Evolutionary conservation across 1,140 invertebrate species (phyloP).

Genomic region (Zaprionus inermis): DNA sequence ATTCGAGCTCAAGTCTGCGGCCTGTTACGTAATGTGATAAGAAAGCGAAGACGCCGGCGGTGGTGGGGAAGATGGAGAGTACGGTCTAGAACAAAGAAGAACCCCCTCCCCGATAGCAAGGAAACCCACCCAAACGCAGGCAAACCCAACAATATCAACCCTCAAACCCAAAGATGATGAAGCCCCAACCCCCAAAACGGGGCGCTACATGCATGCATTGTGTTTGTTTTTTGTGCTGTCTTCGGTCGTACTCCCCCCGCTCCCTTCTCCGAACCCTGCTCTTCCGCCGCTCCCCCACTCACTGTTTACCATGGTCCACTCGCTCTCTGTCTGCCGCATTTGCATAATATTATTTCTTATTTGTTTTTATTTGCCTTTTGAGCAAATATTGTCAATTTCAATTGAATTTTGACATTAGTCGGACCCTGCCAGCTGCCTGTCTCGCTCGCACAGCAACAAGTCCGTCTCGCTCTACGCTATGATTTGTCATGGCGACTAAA

Average conservation of each 20-base stretch:
- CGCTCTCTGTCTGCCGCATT: constrained; percentile 55
- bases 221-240: constrained; percentile 26
- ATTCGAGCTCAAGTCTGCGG: constrained; percentile 75
- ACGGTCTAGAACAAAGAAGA: too few species aligned
- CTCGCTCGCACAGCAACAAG: neutral
- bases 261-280: neutral
- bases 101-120: neutral
- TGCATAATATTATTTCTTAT: constrained; percentile 70
- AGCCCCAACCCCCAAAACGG: neutral
- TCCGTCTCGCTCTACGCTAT: neutral
- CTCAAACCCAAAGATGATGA: neutral
- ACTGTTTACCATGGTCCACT: constrained; percentile 22
- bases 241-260: neutral
- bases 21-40: constrained; percentile 80
- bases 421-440: neutral
- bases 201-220: constrained; percentile 10
- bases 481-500: constrained; percentile 59
- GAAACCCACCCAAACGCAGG: constrained; percentile 14
- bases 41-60: constrained; percentile 54
- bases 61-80: neutral
- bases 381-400: constrained; percentile 58
- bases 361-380: constrained; percentile 67
- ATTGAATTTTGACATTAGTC: constrained; percentile 80
- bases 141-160: constrained; percentile 24
- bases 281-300: too few species aligned